Percentiles rank a stretch among this genome's conserved stretches.
These are phyloP conservation scores for Zaprionus camerounensis DNA, from an alignment of 1,140 invertebrate species.

Conservation along the genomic window DNA sequence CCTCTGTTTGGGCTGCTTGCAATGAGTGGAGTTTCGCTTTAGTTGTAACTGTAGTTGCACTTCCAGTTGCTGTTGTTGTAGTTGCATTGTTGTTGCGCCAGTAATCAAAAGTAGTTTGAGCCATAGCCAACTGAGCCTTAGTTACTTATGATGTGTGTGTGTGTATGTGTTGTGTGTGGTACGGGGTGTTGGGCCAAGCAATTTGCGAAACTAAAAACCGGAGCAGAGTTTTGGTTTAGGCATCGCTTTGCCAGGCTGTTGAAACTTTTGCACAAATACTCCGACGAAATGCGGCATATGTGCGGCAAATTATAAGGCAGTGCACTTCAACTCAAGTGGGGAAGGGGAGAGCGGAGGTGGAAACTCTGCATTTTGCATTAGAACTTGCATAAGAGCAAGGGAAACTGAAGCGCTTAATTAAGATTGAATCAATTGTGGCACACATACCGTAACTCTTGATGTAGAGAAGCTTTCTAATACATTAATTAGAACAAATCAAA, in stretches of 20 bases:
- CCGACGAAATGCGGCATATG: constrained; percentile 45
- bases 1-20: constrained; percentile 32
- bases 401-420: constrained; percentile 27
- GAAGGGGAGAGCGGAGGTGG: neutral
- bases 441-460: neutral
- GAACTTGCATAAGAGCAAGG: neutral
- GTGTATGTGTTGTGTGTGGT: neutral
- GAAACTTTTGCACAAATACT: constrained; percentile 70
- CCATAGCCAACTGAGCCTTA: constrained; percentile 39
- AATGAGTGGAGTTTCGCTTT: constrained; percentile 53
- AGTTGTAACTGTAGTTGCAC: constrained; percentile 41
- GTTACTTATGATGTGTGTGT: constrained; percentile 2
- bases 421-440: constrained; percentile 6
- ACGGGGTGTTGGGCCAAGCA: constrained; percentile 29
- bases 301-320: constrained; percentile 44
- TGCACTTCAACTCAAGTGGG: constrained; percentile 5
- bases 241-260: constrained; percentile 51
- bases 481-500: neutral
- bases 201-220: constrained; percentile 60
- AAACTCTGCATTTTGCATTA: neutral
- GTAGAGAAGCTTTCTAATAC: neutral
- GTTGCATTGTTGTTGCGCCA: constrained; percentile 61
- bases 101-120: constrained; percentile 79
- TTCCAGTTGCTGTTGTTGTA: constrained; percentile 18
- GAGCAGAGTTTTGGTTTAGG: constrained; percentile 53